Evolutionary conservation across 2,888 invertebrate genomes (phyloP), one percentile per base, ranked within the genome.

Genomic region (Diaperis boleti): DNA sequence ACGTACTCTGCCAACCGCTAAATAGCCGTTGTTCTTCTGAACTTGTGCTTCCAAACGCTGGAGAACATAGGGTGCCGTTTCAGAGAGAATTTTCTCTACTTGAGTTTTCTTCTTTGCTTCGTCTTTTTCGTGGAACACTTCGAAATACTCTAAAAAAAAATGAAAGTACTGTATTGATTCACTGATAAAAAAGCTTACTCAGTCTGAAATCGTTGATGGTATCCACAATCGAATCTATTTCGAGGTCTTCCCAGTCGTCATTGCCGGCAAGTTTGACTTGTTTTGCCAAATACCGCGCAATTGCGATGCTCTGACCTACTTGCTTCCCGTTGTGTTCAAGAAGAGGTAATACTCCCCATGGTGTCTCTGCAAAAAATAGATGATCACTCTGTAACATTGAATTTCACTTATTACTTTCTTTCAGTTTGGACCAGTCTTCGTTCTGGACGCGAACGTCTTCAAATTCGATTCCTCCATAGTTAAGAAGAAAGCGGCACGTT

Each of bases 281-380:
- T 74, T 85, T 86, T 3, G 87, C 90, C 37, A 90, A 78, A 77
- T 87, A 90, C 29, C 90, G 84, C 22, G 81, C 74, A 65, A 90
- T 87, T 4, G 89, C 85, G 1, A 80, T 52, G 33, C 87, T 87
- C 75, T 90, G 89, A 20, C 86, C 83, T 64, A 86, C 82, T 68
- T 81, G 76, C n/a, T 88, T 88, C 7, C 88, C 89, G 61, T 89
- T 86, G 6, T 88, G 80, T 76, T 87, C 87, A 55, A 90, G 70
- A 0, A 88, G 77, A 0, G 90, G 90, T 65, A 88, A 76, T 76
- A 87, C 86, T 0, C 89, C 88, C 75, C 87, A 88, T 18, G 89
- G 89, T 82, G 84, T 87, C 6, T 60, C 71, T 69, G 54, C n/a
- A n/a, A n/a, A 3, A 33, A 33, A 11, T 26, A 26, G 26, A 26